Evolutionary conservation across 2,113 vertebrate genomes (phyloP).

Genomic region (Tetrao urogallus): DNA sequence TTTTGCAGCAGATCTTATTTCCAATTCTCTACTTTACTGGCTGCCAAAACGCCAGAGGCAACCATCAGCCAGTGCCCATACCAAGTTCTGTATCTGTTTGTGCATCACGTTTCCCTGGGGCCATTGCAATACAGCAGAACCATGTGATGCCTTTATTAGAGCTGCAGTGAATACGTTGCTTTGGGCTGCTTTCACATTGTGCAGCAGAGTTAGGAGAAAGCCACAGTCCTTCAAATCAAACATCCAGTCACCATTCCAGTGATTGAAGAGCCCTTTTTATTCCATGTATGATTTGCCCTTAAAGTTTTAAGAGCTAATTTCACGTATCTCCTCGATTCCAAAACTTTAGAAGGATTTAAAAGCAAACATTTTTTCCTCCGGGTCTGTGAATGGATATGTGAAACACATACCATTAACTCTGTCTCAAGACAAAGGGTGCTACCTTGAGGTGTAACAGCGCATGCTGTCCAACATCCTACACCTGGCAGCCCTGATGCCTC

Average conservation of each 20-base stretch:
- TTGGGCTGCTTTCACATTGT: not conserved
- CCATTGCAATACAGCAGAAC: not conserved
- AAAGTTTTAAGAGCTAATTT: not conserved
- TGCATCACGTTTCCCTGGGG: not conserved
- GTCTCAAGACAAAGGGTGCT: not conserved
- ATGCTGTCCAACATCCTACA: not conserved
- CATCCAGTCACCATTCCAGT: not conserved
- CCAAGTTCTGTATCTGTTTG: not conserved
- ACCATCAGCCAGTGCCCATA: not conserved
- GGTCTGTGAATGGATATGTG: not conserved
- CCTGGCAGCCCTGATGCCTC: not conserved
- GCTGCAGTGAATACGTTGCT: not conserved
- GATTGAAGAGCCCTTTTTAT: not conserved
- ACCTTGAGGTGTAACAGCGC: not conserved
- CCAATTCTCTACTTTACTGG: not conserved
- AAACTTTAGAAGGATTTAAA: not conserved
- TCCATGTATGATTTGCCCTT: not conserved
- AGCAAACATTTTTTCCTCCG: not conserved
- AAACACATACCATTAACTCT: not conserved
- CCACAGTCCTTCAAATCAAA: not conserved
- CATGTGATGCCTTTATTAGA: fast-evolving
- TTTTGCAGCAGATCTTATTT: not conserved
- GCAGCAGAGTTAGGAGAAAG: not conserved
- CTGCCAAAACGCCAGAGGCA: not conserved
- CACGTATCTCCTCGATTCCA: not conserved